Conservation (phyloP, 2,113 vertebrate species). For the Pardalotus punctatus region DNA sequence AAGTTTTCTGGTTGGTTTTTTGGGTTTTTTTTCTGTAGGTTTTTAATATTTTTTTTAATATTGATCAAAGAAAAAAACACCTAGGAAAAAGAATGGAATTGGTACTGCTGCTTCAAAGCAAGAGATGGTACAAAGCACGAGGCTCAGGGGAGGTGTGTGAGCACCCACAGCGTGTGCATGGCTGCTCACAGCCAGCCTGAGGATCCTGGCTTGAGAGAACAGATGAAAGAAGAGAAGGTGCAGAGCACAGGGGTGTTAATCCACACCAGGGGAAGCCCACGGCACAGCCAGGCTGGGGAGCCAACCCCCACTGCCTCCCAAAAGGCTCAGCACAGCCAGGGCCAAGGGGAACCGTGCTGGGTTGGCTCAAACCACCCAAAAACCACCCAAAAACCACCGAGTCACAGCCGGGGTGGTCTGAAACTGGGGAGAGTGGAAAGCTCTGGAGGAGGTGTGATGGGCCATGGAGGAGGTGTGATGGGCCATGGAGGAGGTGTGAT, state of each 20-base stretch:
- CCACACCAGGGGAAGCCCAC: not conserved
- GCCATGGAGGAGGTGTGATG: accelerated
- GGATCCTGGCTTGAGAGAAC: not conserved
- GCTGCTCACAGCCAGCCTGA: not conserved
- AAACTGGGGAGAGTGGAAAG: accelerated
- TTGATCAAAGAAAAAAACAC: not conserved
- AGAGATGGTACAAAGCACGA: not conserved
- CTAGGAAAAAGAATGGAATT: not conserved
- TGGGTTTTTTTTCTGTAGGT: not conserved
- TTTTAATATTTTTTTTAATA: not conserved
- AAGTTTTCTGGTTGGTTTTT: not conserved
- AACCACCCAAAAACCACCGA: accelerated
- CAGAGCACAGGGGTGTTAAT: not conserved
- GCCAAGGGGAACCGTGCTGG: not conserved
- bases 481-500: not conserved
- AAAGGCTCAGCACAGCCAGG: not conserved
- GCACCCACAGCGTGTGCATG: accelerated
- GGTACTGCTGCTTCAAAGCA: not conserved
- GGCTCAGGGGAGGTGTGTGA: not conserved
- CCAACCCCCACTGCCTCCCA: not conserved
- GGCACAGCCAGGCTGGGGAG: not conserved
- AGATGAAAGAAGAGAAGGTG: not conserved
- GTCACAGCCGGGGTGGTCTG: not conserved
- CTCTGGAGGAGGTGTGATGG: not conserved
- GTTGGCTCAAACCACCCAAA: not conserved